phyloP scores from a whole-genome alignment of 2,888 invertebrate genomes.

The Timandra comae region DNA sequence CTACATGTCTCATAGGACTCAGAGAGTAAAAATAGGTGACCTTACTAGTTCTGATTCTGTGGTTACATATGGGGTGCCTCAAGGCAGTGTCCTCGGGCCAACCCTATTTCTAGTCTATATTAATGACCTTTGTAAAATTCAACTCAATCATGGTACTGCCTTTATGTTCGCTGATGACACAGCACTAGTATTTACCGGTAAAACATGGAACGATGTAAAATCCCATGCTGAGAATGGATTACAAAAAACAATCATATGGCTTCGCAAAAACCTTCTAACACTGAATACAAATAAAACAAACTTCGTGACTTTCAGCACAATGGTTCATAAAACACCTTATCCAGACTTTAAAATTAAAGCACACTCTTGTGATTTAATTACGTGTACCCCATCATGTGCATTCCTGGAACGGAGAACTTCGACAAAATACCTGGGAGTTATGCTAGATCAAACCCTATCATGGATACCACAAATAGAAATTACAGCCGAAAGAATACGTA shows the following conservation, averaged over 20 bases:
- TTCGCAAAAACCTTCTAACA: background rate
- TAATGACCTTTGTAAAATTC: constrained; percentile 1
- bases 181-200: background rate
- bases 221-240: background rate
- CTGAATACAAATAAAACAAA: background rate
- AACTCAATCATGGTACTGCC: background rate
- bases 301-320: background rate
- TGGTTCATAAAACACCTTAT: too few relatives aligned
- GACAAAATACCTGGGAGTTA: background rate
- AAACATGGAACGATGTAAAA: background rate
- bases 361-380: too few relatives aligned
- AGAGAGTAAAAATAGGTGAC: constrained; percentile 1
- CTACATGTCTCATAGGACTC: constrained; percentile 3
- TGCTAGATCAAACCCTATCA: background rate
- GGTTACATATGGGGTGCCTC: constrained; percentile 5
- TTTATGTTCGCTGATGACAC: constrained; percentile 3
- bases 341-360: background rate
- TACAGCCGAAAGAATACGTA: too few relatives aligned
- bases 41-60: background rate
- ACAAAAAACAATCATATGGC: background rate
- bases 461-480: background rate
- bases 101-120: constrained; percentile 6
- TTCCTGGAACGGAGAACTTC: background rate
- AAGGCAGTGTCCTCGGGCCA: constrained; percentile 6
- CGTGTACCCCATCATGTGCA: background rate